phyloP scores from a whole-genome alignment of 2,113 vertebrate species.

The Mustela lutreola region DNA sequence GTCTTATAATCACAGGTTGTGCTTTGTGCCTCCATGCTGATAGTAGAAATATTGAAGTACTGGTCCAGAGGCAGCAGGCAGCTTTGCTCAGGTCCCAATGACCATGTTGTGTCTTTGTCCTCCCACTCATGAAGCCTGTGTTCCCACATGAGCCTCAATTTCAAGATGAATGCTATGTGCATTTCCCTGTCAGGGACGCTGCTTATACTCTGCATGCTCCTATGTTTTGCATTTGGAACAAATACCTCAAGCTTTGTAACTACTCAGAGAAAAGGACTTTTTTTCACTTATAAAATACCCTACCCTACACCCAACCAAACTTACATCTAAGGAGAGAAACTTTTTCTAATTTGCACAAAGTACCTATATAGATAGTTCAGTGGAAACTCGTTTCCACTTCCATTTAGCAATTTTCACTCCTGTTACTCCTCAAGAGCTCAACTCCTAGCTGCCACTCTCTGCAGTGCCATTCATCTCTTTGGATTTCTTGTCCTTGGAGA shows the following conservation, averaged over 20 bases:
- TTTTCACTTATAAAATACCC: neutral
- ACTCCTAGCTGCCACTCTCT: neutral
- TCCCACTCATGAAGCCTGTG: neutral
- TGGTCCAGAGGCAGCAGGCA: neutral
- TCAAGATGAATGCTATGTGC: neutral
- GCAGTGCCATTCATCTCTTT: neutral
- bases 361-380: neutral
- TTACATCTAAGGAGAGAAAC: neutral
- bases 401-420: neutral
- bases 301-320: neutral
- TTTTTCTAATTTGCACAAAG: neutral
- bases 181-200: neutral
- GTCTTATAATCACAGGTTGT: neutral
- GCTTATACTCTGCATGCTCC: neutral
- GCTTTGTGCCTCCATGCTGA: neutral
- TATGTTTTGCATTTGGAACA: neutral
- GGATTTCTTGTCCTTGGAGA: neutral
- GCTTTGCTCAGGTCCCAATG: neutral
- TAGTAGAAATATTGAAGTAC: neutral
- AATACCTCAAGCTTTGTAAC: neutral
- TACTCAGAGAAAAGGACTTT: neutral
- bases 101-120: neutral
- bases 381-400: neutral
- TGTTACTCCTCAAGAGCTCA: neutral
- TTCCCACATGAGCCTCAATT: neutral